Evolutionary conservation across 2,888 invertebrate species (phyloP).

Genomic region (Lasioglossum pauxillum): DNA sequence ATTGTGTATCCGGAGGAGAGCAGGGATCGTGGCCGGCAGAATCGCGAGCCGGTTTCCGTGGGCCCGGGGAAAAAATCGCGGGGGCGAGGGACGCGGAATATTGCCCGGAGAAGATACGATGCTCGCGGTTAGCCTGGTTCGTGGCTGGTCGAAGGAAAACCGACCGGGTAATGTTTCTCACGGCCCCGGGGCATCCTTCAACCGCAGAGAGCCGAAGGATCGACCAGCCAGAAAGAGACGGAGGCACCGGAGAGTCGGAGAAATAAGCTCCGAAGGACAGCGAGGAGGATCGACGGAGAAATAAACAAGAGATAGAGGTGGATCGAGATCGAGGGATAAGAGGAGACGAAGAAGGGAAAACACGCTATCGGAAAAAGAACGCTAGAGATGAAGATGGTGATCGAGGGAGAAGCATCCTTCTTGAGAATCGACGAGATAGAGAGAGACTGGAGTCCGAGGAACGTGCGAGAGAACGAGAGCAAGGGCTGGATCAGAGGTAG

Average conservation of each 20-base stretch:
- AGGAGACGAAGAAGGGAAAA: not conserved
- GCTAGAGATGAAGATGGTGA: not conserved
- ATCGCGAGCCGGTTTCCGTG: constrained; percentile 61
- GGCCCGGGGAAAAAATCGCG: constrained; percentile 54
- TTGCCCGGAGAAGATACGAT: constrained; percentile 39
- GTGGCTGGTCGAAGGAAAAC: constrained; percentile 60
- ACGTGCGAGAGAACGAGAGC: too few species aligned
- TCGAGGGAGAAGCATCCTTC: not conserved
- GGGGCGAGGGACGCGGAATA: constrained; percentile 28
- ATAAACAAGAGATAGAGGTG: not conserved
- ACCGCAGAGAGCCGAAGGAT: constrained; percentile 57
- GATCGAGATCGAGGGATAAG: not conserved
- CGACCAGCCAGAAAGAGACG: not conserved
- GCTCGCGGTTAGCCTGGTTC: constrained; percentile 43
- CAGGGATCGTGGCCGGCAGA: not conserved
- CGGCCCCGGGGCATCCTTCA: constrained; percentile 62
- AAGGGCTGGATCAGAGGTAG: too few species aligned
- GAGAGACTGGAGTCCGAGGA: not conserved
- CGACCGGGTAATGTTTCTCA: constrained; percentile 67
- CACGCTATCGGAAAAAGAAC: not conserved
- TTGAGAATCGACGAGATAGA: not conserved
- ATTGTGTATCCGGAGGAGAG: constrained; percentile 39
- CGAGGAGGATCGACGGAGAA: not conserved
- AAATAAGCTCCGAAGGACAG: not conserved
- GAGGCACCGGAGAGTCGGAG: not conserved